A percentile compares a stretch with the other conserved stretches of the same genome.
These are phyloP conservation scores for Ophonus ardosiacus DNA, from an alignment of 2,888 invertebrate genomes.

Conservation along the genomic window DNA sequence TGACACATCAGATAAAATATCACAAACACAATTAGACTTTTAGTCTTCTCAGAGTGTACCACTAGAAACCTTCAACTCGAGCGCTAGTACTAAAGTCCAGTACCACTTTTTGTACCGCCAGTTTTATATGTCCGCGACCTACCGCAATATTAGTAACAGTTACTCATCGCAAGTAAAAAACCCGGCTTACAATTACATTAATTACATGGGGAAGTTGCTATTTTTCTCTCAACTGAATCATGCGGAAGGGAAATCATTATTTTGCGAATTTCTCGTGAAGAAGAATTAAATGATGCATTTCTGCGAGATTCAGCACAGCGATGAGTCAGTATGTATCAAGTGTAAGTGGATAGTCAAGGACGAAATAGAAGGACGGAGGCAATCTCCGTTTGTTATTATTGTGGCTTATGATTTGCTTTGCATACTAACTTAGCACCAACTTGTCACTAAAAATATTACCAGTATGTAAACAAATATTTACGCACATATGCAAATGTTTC, in stretches of 20 bases:
- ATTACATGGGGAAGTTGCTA: constrained; percentile 17
- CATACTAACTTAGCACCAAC: constrained; percentile 16
- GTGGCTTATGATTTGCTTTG: constrained; percentile 33
- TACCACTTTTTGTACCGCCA: constrained; percentile 5
- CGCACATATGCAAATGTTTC: not conserved
- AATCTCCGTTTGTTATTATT: constrained; percentile 35
- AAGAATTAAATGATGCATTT: constrained; percentile 24
- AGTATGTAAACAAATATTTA: not conserved
- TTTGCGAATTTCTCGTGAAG: constrained; percentile 37
- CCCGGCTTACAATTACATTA: constrained; percentile 37
- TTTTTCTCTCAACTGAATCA: constrained; percentile 40
- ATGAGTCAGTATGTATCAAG: constrained; percentile 24
- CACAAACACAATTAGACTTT: not conserved
- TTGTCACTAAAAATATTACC: not conserved
- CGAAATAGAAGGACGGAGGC: constrained; percentile 29
- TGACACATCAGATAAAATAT: too few relatives aligned
- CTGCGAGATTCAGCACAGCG: not conserved
- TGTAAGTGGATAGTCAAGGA: constrained; percentile 15
- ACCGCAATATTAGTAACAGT: constrained; percentile 27
- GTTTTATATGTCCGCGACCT: constrained; percentile 40
- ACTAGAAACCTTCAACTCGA: constrained; percentile 22
- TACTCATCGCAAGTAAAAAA: constrained; percentile 32
- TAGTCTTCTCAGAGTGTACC: not conserved
- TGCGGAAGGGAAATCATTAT: constrained; percentile 32
- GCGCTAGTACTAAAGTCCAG: constrained; percentile 24